Evolutionary conservation across 2,888 invertebrate genomes (phyloP), one percentile per base, ranked within the genome.

Genomic region (Dromius quadrimaculatus): DNA sequence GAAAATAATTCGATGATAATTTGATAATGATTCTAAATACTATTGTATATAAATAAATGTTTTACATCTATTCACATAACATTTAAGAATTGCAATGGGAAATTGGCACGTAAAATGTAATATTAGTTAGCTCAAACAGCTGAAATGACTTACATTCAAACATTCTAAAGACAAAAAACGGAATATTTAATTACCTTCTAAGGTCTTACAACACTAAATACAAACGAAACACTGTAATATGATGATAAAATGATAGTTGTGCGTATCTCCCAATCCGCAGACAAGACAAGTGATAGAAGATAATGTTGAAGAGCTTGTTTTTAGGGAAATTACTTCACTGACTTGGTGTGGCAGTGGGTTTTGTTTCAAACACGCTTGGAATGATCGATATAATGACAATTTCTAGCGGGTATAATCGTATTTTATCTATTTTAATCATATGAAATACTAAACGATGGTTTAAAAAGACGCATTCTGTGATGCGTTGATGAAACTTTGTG

Each of bases 401-500:
- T 64, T 62, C 62, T 62, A 62, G 38, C 36, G 36, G 62, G 38
- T 38, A 41, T 62, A 62, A 62, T 34, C 23, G 63, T 43, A 17
- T 8, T 63, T 63, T 23, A 47, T 64, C 41, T 54, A 63, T 71
- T 71, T 70, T 72, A 71, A 61, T 71, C 66, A 72, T 70, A 74
- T 74, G 74, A 71, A 70, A 71, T 74, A 66, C 72, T 73, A 73
- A 74, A 73, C 64, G 71, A 76, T 75, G 77, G 77, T 77, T 76
- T 72, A 75, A 77, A 77, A 77, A 54, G 8, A 43, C 34, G 59
- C 41, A 36, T 47, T 47, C 17, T 45, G 1, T 9, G 20, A 38
- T 65, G 59, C 64, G 36, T 47, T 28, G 41, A 32, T 68, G 32
- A 68, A 68, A 43, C 20, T 36, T 41, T 41, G 15, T 19, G 32